Base-by-base conservation (phyloP, 2,113 vertebrate species). In the Corythoichthys haematopterus region DNA sequence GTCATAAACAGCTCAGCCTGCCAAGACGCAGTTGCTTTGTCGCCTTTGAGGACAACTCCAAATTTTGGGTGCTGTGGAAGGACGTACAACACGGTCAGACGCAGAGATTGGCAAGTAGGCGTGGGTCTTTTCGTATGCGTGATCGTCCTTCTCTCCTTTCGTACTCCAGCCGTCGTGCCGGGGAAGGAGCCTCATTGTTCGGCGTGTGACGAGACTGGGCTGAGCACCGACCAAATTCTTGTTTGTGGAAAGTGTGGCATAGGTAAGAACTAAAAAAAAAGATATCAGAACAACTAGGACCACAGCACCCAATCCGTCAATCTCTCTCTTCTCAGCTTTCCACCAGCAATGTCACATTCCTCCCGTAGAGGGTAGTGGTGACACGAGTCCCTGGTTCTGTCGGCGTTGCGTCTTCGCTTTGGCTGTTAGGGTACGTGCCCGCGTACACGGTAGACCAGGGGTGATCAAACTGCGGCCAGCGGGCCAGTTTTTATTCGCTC, bases 211-310 rank as follows among this genome's bases (percentile, higher is more conserved):
- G 94, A 92, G 65, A 93, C 84, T 82, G 93, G 90, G 0, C 88
- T 91, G 0, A 85, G 86, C 0, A 83, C 92, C 1, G 66, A 76
- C 45, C 61, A 74, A 13, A 97, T 98, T 79, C 93, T 98, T 75
- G 96, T 98, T 87, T 98, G 96, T 11, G 96, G 96, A 12, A 98
- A 98, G 75, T 98, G 96, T 46, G 96, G 96, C 67, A 91, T 98
- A 45, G 96, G 96, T 98, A 83, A 93, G 95, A 20, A n/a, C 37
- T 37, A 63, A 11, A 36, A 65, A 37, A 65, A 9, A 11, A 2
- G 33, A 2, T 4, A 3, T 3, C 50, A 15, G 16, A 1, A 10
- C 53, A 4, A 28, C 53, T 59, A 4, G 36, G 56, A 38, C 9
- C 14, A 40, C 37, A 3, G 15, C 3, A 15, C 6, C 35, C 48